Percentiles rank a stretch among this genome's conserved stretches.
phyloP scores from a whole-genome alignment of 35 echinoderm and acorn worm species.

The Diadema setosum region DNA sequence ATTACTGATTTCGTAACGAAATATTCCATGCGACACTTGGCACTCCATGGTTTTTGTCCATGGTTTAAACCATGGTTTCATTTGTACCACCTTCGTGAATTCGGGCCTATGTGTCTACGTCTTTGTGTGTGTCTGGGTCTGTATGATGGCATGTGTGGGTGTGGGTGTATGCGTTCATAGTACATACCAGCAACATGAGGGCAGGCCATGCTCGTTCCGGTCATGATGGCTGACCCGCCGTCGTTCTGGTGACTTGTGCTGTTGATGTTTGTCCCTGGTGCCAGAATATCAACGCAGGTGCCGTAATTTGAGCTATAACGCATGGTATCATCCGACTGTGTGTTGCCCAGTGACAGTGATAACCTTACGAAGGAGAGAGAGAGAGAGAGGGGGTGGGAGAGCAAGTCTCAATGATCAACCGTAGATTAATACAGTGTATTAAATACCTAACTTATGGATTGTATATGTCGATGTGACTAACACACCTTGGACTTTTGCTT shows the following conservation, averaged over 20 bases:
- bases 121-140: too few species aligned
- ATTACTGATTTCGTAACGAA: too few species aligned
- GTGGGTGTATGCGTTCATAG: too few species aligned
- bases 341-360: constrained; percentile 24
- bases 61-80: neutral
- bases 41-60: neutral
- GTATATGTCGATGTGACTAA: too few species aligned
- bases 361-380: neutral
- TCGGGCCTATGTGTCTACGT: too few species aligned
- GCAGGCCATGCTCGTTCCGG: constrained; percentile 19
- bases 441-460: too few species aligned
- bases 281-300: constrained; percentile 13
- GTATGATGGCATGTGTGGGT: too few species aligned
- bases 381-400: neutral
- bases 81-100: neutral
- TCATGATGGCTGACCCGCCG: neutral
- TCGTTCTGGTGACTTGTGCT: neutral
- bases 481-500: too few species aligned
- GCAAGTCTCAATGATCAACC: too few species aligned
- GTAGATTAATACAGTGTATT: too few species aligned
- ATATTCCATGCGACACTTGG: neutral
- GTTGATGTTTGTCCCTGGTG: neutral
- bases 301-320: neutral
- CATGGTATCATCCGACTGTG: neutral
- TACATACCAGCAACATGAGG: constrained; percentile 28